Conservation (phyloP, 2,888 invertebrate genomes). For the Mesoligia furuncula region DNA sequence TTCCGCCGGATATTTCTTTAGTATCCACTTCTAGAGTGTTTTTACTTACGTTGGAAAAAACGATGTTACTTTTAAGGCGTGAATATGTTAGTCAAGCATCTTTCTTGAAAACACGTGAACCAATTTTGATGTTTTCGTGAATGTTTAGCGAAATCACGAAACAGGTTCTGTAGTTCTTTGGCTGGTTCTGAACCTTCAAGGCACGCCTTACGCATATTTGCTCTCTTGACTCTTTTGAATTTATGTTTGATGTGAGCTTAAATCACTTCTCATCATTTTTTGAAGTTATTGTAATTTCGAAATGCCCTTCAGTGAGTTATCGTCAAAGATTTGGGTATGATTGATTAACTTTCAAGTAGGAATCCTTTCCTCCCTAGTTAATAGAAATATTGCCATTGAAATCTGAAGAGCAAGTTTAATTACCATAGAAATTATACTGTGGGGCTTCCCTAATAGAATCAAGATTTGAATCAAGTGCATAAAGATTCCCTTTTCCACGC, state of each 20-base stretch:
- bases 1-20: slow-evolving; percentile 44
- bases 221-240: slow-evolving; percentile 3
- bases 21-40: slow-evolving; percentile 19
- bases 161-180: slow-evolving; percentile 52
- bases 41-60: slow-evolving; percentile 26
- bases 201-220: slow-evolving; percentile 30
- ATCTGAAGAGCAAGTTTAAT: neutral
- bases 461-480: slow-evolving; percentile 25
- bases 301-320: neutral
- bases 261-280: neutral
- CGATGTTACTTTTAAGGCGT: slow-evolving; percentile 23
- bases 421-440: neutral
- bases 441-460: neutral
- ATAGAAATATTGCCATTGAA: neutral
- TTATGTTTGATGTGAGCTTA: slow-evolving; percentile 9
- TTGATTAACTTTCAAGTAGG: neutral
- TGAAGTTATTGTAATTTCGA: neutral
- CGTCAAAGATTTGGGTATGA: neutral
- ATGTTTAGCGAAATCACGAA: slow-evolving; percentile 45
- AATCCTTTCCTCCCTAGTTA: no score
- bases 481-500: slow-evolving; percentile 33
- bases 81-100: slow-evolving; percentile 23
- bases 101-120: slow-evolving; percentile 35
- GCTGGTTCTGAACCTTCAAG: slow-evolving; percentile 29
- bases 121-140: slow-evolving; percentile 47